A percentile compares a stretch with the other conserved stretches of the same genome.
These are phyloP conservation scores for Myotis lucifugus DNA, from an alignment of 2,113 vertebrate genomes.

Conservation along the genomic window DNA sequence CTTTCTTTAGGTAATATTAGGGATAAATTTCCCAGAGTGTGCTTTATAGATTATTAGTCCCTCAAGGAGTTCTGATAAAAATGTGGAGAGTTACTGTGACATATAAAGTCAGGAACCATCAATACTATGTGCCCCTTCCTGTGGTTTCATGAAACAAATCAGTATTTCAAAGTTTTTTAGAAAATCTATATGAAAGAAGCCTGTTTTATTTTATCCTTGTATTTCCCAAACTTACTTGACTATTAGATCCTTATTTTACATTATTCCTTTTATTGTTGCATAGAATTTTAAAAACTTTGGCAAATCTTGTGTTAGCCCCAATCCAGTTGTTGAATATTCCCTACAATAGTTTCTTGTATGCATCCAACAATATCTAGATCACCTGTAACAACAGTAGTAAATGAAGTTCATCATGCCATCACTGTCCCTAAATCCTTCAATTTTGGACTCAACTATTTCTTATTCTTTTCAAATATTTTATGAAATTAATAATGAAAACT, in stretches of 20 bases:
- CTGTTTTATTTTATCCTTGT: background rate
- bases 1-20: background rate
- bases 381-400: background rate
- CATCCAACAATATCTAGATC: background rate
- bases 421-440: background rate
- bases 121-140: background rate
- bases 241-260: background rate
- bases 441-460: background rate
- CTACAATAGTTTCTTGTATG: background rate
- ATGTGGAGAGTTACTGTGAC: background rate
- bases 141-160: background rate
- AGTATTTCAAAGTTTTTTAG: background rate
- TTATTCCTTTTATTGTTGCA: constrained; percentile 3
- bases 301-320: background rate
- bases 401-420: background rate
- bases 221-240: background rate
- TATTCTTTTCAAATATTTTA: constrained; percentile 6
- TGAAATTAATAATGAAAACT: background rate
- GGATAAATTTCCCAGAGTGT: background rate
- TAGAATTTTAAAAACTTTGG: background rate
- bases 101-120: background rate
- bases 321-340: background rate
- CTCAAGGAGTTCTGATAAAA: background rate
- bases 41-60: background rate
- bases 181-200: background rate